phyloP scores from a whole-genome alignment of 2,888 invertebrate species.

The Halictus ligatus region DNA sequence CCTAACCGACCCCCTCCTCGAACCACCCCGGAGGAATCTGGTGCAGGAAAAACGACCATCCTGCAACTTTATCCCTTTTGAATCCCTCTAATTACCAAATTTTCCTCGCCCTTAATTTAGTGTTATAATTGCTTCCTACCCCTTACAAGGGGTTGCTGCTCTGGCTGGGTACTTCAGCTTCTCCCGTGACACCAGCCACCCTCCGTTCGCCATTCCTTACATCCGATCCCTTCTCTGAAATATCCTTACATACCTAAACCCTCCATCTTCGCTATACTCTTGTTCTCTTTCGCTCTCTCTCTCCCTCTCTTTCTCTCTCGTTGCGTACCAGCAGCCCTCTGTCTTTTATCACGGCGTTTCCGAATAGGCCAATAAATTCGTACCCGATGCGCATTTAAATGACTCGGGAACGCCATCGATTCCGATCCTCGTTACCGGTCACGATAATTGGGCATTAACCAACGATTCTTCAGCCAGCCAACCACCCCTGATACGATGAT shows the following conservation, averaged over 20 bases:
- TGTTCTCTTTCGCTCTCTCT: neutral
- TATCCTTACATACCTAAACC: conserved; percentile 58
- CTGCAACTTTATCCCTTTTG: conserved; percentile 78
- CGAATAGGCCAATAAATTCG: conserved; percentile 72
- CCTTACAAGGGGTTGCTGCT: conserved; percentile 71
- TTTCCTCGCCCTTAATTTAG: conserved; percentile 83
- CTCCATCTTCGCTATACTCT: conserved; percentile 16
- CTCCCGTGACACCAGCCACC: conserved; percentile 67
- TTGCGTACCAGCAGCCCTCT: conserved; percentile 36
- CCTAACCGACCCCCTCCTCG: conserved; percentile 26
- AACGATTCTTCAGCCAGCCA: conserved; percentile 5
- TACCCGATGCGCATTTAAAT: conserved; percentile 71
- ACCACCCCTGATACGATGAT: neutral
- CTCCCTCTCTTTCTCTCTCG: neutral
- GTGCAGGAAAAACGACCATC: conserved; percentile 69
- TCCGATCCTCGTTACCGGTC: conserved; percentile 41
- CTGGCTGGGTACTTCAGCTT: conserved; percentile 56
- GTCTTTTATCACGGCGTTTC: conserved; percentile 70
- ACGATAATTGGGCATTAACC: conserved; percentile 41
- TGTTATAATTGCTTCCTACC: conserved; percentile 83
- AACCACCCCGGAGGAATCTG: conserved; percentile 63
- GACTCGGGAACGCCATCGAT: conserved; percentile 65
- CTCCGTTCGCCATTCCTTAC: conserved; percentile 71
- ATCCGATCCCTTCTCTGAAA: conserved; percentile 67
- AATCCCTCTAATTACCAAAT: conserved; percentile 84